Percentiles rank a stretch among this genome's conserved stretches.
phyloP scores from a whole-genome alignment of 2,113 vertebrate species.

The Ochotona curzoniae region DNA sequence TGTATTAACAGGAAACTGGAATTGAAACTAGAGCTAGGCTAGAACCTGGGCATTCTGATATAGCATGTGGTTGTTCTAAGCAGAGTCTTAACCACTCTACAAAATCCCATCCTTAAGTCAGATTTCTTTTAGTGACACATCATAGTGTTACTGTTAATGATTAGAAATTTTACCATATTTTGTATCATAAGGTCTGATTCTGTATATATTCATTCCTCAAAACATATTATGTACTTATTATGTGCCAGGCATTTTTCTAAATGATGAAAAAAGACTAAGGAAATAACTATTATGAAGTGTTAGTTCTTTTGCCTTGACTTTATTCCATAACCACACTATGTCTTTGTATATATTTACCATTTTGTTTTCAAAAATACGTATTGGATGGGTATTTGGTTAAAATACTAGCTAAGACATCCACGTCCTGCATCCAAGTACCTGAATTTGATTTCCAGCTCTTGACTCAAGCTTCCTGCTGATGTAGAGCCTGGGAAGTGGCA shows the following conservation, averaged over 20 bases:
- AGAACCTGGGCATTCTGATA: too few relatives aligned
- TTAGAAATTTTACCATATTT: not conserved
- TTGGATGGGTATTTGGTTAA: not conserved
- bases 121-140: not conserved
- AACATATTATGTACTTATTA: not conserved
- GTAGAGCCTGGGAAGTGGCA: too few relatives aligned
- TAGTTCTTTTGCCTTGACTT: not conserved
- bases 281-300: not conserved
- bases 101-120: too few relatives aligned
- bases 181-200: constrained; percentile 1
- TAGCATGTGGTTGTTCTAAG: too few relatives aligned
- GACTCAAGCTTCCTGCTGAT: too few relatives aligned
- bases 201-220: not conserved
- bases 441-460: too few relatives aligned
- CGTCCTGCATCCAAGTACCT: too few relatives aligned
- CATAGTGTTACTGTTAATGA: not conserved
- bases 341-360: constrained; percentile 5
- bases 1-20: too few relatives aligned
- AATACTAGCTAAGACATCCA: too few relatives aligned
- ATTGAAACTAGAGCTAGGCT: too few relatives aligned
- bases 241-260: not conserved
- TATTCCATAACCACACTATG: constrained; percentile 12
- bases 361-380: constrained; percentile 28
- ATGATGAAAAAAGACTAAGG: not conserved
- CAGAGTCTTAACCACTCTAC: too few relatives aligned